Conservation (phyloP, 2,888 invertebrate genomes). For the Tipula lateralis region DNA sequence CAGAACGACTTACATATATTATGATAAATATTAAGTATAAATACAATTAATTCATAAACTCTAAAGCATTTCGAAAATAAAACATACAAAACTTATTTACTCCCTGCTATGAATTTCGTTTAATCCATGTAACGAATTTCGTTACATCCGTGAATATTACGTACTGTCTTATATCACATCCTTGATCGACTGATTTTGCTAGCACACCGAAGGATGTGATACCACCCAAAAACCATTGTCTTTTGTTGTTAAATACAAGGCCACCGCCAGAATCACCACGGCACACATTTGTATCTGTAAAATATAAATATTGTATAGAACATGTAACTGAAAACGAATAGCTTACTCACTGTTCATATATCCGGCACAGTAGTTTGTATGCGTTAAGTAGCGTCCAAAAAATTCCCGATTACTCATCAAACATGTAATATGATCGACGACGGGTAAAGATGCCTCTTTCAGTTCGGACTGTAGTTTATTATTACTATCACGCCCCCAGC, state of each 20-base stretch:
- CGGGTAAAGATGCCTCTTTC: slow-evolving; percentile 41
- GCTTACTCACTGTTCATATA: slow-evolving; percentile 33
- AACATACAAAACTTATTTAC: too few species aligned
- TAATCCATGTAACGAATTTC: slow-evolving; percentile 43
- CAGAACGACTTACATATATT: too few species aligned
- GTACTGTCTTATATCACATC: slow-evolving; percentile 50
- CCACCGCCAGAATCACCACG: slow-evolving; percentile 54
- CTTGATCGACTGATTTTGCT: slow-evolving; percentile 37
- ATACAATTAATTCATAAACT: too few species aligned
- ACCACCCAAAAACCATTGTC: slow-evolving; percentile 34
- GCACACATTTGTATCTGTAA: slow-evolving; percentile 48
- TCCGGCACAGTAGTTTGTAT: slow-evolving; percentile 35
- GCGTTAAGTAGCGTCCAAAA: slow-evolving; percentile 33
- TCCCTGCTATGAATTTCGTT: slow-evolving; percentile 25
- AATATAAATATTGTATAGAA: background rate
- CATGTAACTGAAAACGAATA: background rate
- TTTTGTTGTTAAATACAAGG: slow-evolving; percentile 41
- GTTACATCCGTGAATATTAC: slow-evolving; percentile 51
- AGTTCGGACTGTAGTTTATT: slow-evolving; percentile 34
- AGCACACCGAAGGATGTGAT: slow-evolving; percentile 34
- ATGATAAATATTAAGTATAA: too few species aligned
- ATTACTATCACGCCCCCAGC: slow-evolving; percentile 46
- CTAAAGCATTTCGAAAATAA: too few species aligned
- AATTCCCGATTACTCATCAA: slow-evolving; percentile 37
- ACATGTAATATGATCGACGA: slow-evolving; percentile 42